A percentile compares a stretch with the other conserved stretches of the same genome.
Conservation (phyloP, 1,140 invertebrate genomes). For the Dendrolimus punctatus region DNA sequence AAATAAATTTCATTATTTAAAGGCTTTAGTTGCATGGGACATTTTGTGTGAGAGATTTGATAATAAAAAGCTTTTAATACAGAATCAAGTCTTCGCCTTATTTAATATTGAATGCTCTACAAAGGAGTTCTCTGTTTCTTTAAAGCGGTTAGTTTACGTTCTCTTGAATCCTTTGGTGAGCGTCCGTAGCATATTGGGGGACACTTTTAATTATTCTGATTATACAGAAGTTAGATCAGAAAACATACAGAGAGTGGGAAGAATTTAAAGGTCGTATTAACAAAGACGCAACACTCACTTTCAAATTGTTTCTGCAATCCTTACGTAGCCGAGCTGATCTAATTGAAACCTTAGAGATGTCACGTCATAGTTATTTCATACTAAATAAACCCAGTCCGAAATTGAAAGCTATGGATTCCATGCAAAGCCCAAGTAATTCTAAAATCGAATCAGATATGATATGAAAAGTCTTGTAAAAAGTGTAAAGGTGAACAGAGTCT, state of each 20-base stretch:
- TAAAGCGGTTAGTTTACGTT: constrained; percentile 1
- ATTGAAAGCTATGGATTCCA: too few species aligned
- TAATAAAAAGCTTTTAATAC: constrained; percentile 3
- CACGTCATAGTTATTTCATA: too few species aligned
- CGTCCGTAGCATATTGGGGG: not conserved
- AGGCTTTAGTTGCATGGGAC: not conserved
- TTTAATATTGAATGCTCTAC: constrained; percentile 1
- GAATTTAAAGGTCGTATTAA: constrained; percentile 2
- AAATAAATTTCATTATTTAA: constrained; percentile 7
- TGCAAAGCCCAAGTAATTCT: too few species aligned
- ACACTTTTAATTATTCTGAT: constrained; percentile 4
- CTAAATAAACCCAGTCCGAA: too few species aligned
- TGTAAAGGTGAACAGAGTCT: constrained; percentile 7
- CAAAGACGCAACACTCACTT: not conserved
- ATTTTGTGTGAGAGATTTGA: constrained; percentile 3
- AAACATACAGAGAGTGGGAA: constrained; percentile 1
- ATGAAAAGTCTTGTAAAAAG: too few species aligned
- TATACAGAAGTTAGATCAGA: constrained; percentile 1
- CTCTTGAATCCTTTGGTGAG: constrained; percentile 2
- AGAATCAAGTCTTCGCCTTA: constrained; percentile 1
- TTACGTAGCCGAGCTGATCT: too few species aligned
- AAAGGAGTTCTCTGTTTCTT: not conserved
- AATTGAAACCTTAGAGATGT: too few species aligned
- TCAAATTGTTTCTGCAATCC: too few species aligned
- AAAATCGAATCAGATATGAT: too few species aligned